These are phyloP conservation scores for Synanthedon tipuliformis DNA, from an alignment of 2,888 invertebrate species.

Conservation along the genomic window DNA sequence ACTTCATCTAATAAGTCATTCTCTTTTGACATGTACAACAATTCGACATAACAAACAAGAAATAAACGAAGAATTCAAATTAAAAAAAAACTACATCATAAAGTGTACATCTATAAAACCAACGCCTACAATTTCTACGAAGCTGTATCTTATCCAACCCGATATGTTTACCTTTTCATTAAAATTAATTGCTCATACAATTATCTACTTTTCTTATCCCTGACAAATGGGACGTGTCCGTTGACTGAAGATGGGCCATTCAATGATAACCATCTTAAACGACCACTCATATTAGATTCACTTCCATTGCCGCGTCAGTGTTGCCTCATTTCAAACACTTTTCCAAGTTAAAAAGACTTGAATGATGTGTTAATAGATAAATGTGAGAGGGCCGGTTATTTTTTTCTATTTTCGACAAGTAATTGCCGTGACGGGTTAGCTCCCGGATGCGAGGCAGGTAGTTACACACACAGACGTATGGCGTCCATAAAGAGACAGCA, in stretches of 20 bases:
- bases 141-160: not conserved
- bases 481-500: too few relatives aligned
- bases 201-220: constrained; percentile 33
- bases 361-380: constrained; percentile 40
- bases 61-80: too few relatives aligned
- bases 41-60: too few relatives aligned
- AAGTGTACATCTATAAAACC: too few relatives aligned
- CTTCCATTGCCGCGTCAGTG: constrained; percentile 19
- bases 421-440: constrained; percentile 40
- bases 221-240: constrained; percentile 29
- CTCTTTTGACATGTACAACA: too few relatives aligned
- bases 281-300: constrained; percentile 12
- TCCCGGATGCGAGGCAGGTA: constrained; percentile 4
- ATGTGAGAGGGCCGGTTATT: constrained; percentile 13
- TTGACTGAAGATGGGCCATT: constrained; percentile 20
- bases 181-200: constrained; percentile 40
- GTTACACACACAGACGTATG: not conserved
- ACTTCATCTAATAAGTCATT: too few relatives aligned
- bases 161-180: constrained; percentile 21
- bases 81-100: too few relatives aligned
- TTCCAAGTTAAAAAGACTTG: constrained; percentile 27
- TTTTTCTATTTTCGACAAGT: constrained; percentile 46
- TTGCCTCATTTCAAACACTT: constrained; percentile 13
- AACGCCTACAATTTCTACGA: too few relatives aligned
- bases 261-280: constrained; percentile 18